These are phyloP conservation scores for Camptogramma bilineatum DNA, from an alignment of 2,888 invertebrate species.

Conservation along the genomic window DNA sequence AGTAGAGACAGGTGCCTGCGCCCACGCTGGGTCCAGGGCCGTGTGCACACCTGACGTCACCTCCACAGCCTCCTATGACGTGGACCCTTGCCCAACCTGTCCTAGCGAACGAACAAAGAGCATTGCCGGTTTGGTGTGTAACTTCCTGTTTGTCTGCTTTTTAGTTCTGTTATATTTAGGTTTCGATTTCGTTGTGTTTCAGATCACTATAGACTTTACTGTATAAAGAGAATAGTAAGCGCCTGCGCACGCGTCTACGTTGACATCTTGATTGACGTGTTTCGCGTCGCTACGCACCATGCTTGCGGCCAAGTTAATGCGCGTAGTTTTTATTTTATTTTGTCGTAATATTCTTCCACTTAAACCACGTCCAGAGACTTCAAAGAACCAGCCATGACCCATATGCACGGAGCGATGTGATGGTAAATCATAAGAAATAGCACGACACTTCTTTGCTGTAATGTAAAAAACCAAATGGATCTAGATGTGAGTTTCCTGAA, in stretches of 20 bases:
- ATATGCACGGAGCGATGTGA: slow-evolving; percentile 47
- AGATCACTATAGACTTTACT: slow-evolving; percentile 3
- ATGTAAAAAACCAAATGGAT: slow-evolving; percentile 25
- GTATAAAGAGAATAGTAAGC: slow-evolving; percentile 31
- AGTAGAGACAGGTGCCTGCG: slow-evolving; percentile 71
- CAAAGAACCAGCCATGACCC: slow-evolving; percentile 68
- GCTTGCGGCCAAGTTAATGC: slow-evolving; percentile 52
- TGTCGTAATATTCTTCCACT: slow-evolving; percentile 58
- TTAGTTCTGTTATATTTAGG: not conserved
- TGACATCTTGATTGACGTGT: slow-evolving; percentile 75
- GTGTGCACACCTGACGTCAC: slow-evolving; percentile 81
- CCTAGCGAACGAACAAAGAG: slow-evolving; percentile 51
- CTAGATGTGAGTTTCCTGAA: slow-evolving; percentile 25
- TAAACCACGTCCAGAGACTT: slow-evolving; percentile 54
- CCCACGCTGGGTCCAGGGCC: slow-evolving; percentile 75
- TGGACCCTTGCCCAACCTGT: slow-evolving; percentile 58
- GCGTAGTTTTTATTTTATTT: slow-evolving; percentile 57
- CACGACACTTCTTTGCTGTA: slow-evolving; percentile 19
- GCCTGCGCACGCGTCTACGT: slow-evolving; percentile 45
- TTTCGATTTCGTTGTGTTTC: slow-evolving; percentile 4
- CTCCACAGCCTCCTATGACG: slow-evolving; percentile 69
- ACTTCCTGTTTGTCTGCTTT: slow-evolving; percentile 36
- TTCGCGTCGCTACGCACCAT: slow-evolving; percentile 57
- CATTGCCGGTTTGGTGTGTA: slow-evolving; percentile 27
- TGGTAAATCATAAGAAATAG: slow-evolving; percentile 38